Conservation (phyloP, 2,888 invertebrate species). For the Elysia crispata region DNA sequence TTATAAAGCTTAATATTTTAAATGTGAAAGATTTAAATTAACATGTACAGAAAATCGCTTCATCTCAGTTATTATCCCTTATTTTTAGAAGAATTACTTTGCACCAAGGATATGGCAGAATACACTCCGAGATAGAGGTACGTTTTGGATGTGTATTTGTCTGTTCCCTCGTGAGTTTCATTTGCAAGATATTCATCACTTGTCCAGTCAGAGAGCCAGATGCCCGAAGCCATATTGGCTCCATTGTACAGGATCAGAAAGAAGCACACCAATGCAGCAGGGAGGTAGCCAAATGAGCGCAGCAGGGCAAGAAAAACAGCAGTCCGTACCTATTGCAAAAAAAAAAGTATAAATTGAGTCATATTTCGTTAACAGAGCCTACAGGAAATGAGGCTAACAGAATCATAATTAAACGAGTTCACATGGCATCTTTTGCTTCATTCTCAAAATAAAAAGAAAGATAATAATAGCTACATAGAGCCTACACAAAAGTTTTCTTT, state of each 20-base stretch:
- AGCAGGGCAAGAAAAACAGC: constrained; percentile 92
- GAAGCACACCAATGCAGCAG: constrained; percentile 87
- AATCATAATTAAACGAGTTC: too few relatives aligned
- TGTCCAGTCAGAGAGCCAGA: constrained; percentile 72
- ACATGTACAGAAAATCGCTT: too few relatives aligned
- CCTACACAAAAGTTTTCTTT: too few relatives aligned
- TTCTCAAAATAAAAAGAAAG: too few relatives aligned
- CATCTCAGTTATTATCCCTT: too few relatives aligned
- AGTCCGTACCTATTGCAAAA: constrained; percentile 83
- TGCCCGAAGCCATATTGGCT: constrained; percentile 56
- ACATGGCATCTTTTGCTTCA: too few relatives aligned
- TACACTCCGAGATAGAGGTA: constrained; percentile 78
- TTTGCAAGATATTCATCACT: constrained; percentile 63
- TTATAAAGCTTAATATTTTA: too few relatives aligned
- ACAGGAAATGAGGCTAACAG: too few relatives aligned
- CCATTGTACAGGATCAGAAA: constrained; percentile 62
- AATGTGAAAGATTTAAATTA: too few relatives aligned
- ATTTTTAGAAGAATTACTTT: constrained; percentile 56
- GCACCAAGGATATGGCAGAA: constrained; percentile 65
- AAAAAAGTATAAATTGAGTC: neutral
- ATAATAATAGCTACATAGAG: too few relatives aligned
- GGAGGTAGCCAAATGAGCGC: constrained; percentile 85
- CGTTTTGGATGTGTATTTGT: constrained; percentile 55
- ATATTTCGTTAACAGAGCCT: neutral
- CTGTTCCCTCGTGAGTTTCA: constrained; percentile 54